phyloP scores from a whole-genome alignment of 2,797 vertebrate species.

The Manis pentadactyla region DNA sequence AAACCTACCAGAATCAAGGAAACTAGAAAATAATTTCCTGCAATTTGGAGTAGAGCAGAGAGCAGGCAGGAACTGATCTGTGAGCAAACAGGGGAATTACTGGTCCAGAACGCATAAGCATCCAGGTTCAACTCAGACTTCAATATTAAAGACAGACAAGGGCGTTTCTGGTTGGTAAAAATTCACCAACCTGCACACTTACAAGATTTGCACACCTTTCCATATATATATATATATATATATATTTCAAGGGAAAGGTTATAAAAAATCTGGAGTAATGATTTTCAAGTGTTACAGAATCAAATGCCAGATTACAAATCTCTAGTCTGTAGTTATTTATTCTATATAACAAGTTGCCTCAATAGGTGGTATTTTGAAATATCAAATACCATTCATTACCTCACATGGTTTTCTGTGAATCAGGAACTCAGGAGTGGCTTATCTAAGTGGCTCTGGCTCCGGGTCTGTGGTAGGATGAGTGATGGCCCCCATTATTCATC shows the following conservation, averaged over 20 bases:
- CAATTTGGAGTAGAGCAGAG: not conserved
- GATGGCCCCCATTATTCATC: not conserved
- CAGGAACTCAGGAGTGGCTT: not conserved
- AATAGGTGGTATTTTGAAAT: not conserved
- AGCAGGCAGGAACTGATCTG: not conserved
- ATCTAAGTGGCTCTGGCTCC: not conserved
- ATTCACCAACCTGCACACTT: not conserved
- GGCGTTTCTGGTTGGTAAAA: not conserved
- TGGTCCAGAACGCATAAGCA: not conserved
- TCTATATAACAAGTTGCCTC: not conserved
- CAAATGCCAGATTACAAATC: not conserved
- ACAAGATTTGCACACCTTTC: not conserved
- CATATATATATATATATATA: not conserved
- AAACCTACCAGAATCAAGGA: not conserved
- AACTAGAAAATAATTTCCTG: not conserved
- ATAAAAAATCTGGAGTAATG: not conserved
- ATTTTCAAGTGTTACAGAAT: not conserved
- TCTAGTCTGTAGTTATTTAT: not conserved
- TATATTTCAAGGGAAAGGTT: not conserved
- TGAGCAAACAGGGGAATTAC: not conserved
- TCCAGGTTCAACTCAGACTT: not conserved
- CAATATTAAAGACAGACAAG: not conserved
- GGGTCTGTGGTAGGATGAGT: not conserved
- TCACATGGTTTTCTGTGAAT: not conserved
- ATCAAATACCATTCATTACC: not conserved